Conservation (phyloP, 1,140 invertebrate species). For the Zaprionus taronus region DNA sequence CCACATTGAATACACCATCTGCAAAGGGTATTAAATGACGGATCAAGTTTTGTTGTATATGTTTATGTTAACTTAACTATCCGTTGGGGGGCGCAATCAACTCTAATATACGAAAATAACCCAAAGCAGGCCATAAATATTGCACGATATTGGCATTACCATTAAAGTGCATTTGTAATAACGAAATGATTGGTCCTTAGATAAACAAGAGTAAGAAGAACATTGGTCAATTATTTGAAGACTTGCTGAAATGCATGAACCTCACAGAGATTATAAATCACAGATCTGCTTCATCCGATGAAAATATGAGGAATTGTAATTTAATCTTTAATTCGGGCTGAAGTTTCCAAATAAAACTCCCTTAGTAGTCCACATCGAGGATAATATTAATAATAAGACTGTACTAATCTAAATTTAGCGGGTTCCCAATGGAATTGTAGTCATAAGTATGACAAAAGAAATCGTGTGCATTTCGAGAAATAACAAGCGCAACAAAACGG, state of each 20-base stretch:
- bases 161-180: background rate
- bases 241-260: too few species aligned
- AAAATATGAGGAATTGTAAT: too few species aligned
- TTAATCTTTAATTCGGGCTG: too few species aligned
- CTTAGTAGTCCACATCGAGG: too few species aligned
- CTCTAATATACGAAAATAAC: conserved; percentile 60
- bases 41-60: background rate
- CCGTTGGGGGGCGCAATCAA: conserved; percentile 54
- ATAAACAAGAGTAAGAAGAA: conserved; percentile 3
- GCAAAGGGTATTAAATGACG: too few species aligned
- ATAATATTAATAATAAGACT: background rate
- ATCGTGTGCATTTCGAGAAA: conserved; percentile 64
- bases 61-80: conserved; percentile 23
- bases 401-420: background rate
- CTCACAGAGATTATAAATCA: too few species aligned
- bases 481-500: conserved; percentile 76
- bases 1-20: too few species aligned
- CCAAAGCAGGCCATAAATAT: conserved; percentile 57
- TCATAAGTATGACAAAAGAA: conserved; percentile 8
- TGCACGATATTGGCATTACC: conserved; percentile 39
- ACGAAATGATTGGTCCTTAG: background rate
- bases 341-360: too few species aligned
- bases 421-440: background rate
- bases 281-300: too few species aligned
- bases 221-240: background rate